Percentiles rank a stretch among this genome's conserved stretches.
These are phyloP conservation scores for Caranx ignobilis DNA, from an alignment of 2,113 vertebrate species.

Conservation along the genomic window DNA sequence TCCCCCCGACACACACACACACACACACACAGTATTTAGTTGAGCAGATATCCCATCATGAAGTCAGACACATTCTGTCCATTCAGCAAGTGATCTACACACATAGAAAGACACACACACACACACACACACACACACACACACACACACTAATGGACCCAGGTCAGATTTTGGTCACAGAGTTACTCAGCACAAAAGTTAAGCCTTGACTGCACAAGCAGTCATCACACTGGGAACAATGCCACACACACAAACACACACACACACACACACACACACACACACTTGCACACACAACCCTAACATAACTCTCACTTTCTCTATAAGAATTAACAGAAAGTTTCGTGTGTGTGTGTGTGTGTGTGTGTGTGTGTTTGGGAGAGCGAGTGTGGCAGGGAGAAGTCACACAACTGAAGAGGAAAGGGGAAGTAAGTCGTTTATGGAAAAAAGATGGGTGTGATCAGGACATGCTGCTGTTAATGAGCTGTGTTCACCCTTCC, in stretches of 20 bases:
- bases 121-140: slow-evolving; percentile 23
- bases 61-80: slow-evolving; percentile 53
- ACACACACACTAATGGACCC: slow-evolving; percentile 14
- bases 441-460: slow-evolving; percentile 49
- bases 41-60: slow-evolving; percentile 29
- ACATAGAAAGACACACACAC: slow-evolving; percentile 21
- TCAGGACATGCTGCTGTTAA: slow-evolving; percentile 16
- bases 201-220: slow-evolving; percentile 58
- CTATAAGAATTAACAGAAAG: slow-evolving; percentile 51
- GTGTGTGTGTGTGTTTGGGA: not conserved
- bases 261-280: slow-evolving; percentile 32
- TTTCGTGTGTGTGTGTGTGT: slow-evolving; percentile 16
- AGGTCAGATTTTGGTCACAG: slow-evolving; percentile 52
- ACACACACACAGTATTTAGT: slow-evolving; percentile 6
- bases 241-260: slow-evolving; percentile 30
- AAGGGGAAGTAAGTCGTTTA: slow-evolving; percentile 61
- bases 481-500: not conserved
- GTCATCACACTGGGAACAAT: slow-evolving; percentile 62
- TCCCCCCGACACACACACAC: not conserved
- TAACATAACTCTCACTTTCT: slow-evolving; percentile 43
- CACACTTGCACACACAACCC: slow-evolving; percentile 13
- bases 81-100: slow-evolving; percentile 53
- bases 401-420: slow-evolving; percentile 35
- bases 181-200: slow-evolving; percentile 73
- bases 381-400: not conserved